Evolutionary conservation across 2,797 vertebrate genomes (phyloP).

Genomic region (Eulemur rubriventer): DNA sequence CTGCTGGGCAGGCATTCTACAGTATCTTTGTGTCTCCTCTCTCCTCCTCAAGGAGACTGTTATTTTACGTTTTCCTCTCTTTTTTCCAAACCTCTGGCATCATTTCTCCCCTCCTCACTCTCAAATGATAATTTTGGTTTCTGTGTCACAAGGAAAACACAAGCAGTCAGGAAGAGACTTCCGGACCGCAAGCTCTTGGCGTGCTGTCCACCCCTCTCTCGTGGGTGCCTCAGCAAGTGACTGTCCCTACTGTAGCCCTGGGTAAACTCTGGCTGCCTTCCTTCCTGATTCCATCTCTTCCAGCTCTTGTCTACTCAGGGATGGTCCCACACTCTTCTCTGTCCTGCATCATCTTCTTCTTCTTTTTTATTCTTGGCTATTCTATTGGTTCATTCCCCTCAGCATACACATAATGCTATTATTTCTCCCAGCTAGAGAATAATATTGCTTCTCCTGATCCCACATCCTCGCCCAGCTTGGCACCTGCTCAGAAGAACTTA

Average conservation of each 20-base stretch:
- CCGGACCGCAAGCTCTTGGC: too few species aligned
- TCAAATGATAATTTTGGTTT: background rate
- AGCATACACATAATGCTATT: background rate
- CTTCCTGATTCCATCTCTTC: background rate
- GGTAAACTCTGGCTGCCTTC: background rate
- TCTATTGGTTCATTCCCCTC: background rate
- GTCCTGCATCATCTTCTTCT: background rate
- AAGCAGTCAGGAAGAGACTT: background rate
- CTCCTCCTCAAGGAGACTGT: background rate
- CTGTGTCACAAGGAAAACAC: background rate
- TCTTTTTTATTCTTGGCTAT: background rate
- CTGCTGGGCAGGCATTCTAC: accelerated
- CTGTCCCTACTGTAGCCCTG: background rate
- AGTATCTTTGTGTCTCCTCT: background rate
- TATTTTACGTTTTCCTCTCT: background rate
- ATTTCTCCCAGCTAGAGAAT: background rate
- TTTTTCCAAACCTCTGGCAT: background rate
- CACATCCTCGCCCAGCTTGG: background rate
- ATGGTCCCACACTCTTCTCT: background rate
- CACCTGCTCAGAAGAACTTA: background rate
- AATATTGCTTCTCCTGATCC: background rate
- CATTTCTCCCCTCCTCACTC: background rate
- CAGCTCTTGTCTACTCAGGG: too few species aligned
- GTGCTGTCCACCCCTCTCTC: background rate
- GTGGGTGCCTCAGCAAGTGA: background rate